Conservation (phyloP, 2,113 vertebrate genomes). For the Malurus melanocephalus region DNA sequence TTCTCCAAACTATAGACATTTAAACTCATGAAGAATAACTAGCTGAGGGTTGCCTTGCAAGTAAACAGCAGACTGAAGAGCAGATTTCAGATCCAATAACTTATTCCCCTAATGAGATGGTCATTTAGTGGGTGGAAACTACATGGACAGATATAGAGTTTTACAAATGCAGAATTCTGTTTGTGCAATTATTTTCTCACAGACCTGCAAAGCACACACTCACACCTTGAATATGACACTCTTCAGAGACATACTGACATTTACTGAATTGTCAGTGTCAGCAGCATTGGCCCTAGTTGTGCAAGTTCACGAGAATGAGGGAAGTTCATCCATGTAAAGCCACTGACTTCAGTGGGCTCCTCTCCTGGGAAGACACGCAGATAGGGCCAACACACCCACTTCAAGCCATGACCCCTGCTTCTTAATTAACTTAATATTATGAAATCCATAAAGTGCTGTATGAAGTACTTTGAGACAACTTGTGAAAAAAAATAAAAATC, state of each 20-base stretch:
- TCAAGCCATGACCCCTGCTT: neutral
- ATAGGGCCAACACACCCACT: neutral
- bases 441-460: neutral
- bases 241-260: rapidly evolving
- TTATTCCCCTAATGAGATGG: neutral
- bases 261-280: neutral
- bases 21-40: neutral
- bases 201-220: neutral
- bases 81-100: neutral
- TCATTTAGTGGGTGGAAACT: neutral
- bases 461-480: neutral
- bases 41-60: neutral
- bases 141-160: rapidly evolving
- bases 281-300: neutral
- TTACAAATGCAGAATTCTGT: neutral
- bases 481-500: neutral
- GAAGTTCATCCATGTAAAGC: neutral
- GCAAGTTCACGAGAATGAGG: neutral
- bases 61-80: neutral
- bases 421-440: neutral
- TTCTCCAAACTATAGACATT: neutral
- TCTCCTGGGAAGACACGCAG: neutral
- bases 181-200: neutral
- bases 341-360: neutral
- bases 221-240: neutral